These are phyloP conservation scores for Calliopum simillimum DNA, from an alignment of 2,888 invertebrate species.

Conservation along the genomic window DNA sequence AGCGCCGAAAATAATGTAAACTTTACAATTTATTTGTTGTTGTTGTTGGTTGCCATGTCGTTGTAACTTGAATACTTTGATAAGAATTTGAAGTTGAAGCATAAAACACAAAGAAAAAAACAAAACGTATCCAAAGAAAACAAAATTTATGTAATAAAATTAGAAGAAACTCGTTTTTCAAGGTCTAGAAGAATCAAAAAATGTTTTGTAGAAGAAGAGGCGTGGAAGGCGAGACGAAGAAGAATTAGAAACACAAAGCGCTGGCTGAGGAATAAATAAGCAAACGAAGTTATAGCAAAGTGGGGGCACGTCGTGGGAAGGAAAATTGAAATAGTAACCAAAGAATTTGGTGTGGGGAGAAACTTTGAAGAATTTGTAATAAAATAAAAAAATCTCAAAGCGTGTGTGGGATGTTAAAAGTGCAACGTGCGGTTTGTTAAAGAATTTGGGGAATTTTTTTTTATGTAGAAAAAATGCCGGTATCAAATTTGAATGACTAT, in stretches of 20 bases:
- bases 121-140: slow-evolving; percentile 3
- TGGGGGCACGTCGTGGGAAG: too few species aligned
- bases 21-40: slow-evolving; percentile 2
- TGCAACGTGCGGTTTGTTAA: too few species aligned
- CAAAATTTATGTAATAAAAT: not conserved
- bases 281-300: too few species aligned
- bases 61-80: slow-evolving; percentile 14
- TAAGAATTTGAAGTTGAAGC: slow-evolving; percentile 7
- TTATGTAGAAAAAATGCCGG: too few species aligned
- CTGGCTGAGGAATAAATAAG: too few species aligned
- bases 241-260: not conserved
- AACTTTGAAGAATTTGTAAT: too few species aligned
- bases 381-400: too few species aligned
- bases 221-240: not conserved
- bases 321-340: too few species aligned
- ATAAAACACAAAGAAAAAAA: slow-evolving; percentile 4
- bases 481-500: too few species aligned
- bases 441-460: too few species aligned
- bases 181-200: slow-evolving; percentile 15
- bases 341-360: too few species aligned
- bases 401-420: too few species aligned
- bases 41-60: not conserved
- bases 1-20: slow-evolving; percentile 13
- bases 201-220: not conserved
- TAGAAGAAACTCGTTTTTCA: slow-evolving; percentile 21